These are phyloP conservation scores for Pangasius larnaudii DNA, from an alignment of 2,797 vertebrate species.

Conservation along the genomic window DNA sequence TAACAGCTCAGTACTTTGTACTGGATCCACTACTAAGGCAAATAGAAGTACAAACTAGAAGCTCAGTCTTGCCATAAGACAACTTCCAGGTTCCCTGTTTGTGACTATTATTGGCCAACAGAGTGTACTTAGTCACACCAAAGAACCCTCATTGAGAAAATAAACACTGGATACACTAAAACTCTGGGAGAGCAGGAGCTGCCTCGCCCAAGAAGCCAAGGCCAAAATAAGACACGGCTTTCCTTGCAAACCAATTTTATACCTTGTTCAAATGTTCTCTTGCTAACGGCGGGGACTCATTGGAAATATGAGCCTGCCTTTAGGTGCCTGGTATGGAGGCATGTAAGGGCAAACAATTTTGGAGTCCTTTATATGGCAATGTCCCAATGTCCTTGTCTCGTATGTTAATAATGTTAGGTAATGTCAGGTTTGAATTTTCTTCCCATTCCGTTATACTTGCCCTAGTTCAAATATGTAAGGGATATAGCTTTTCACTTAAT, in stretches of 20 bases:
- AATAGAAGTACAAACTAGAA: neutral
- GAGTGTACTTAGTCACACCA: neutral
- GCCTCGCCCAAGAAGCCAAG: slow-evolving; percentile 10
- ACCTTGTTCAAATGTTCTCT: slow-evolving; percentile 26
- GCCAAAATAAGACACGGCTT: slow-evolving; percentile 44
- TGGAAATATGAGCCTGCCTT: slow-evolving; percentile 28
- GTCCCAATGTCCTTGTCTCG: slow-evolving; percentile 4
- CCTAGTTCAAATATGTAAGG: neutral
- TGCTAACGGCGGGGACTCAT: slow-evolving; percentile 2
- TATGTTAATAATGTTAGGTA: slow-evolving; percentile 11
- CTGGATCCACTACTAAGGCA: neutral
- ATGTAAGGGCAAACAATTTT: slow-evolving; percentile 28
- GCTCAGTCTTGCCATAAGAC: slow-evolving; percentile 4
- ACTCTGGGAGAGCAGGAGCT: neutral
- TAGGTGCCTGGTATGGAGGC: neutral
- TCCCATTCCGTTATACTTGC: neutral
- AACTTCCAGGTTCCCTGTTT: slow-evolving; percentile 7
- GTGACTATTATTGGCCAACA: slow-evolving; percentile 25
- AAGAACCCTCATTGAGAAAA: slow-evolving; percentile 19
- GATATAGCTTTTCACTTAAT: neutral
- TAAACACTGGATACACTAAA: slow-evolving; percentile 43
- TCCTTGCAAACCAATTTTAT: slow-evolving; percentile 36
- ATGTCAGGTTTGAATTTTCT: neutral
- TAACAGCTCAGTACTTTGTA: neutral
- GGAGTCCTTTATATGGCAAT: slow-evolving; percentile 18